Conservation (phyloP, 2,888 invertebrate species). For the Salpingus planirostris region DNA sequence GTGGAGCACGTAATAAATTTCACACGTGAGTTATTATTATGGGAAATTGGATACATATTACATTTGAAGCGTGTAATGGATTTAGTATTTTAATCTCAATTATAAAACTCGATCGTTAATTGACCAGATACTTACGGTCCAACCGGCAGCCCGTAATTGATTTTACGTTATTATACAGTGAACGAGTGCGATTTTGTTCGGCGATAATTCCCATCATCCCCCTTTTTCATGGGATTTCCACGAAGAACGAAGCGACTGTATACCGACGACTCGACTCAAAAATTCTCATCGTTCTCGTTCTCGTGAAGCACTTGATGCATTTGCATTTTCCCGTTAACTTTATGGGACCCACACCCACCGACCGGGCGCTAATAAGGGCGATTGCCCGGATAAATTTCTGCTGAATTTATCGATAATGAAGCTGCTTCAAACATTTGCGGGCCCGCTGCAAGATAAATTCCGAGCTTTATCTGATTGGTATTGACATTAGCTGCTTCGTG, state of each 20-base stretch:
- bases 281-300: no score
- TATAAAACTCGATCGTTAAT: slow-evolving; percentile 16
- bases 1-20: slow-evolving; percentile 10
- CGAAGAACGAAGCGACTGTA: no score
- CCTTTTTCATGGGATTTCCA: not conserved
- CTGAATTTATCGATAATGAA: slow-evolving; percentile 21
- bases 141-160: slow-evolving; percentile 10
- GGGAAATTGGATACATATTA: slow-evolving; percentile 13
- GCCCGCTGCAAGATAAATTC: slow-evolving; percentile 11
- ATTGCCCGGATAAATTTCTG: slow-evolving; percentile 18
- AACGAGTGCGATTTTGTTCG: slow-evolving; percentile 3
- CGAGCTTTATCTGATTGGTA: slow-evolving; percentile 9
- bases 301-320: no score
- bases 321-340: no score
- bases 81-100: slow-evolving; percentile 18
- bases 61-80: slow-evolving; percentile 13
- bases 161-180: slow-evolving; percentile 1
- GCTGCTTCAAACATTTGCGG: slow-evolving; percentile 15
- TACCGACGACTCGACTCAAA: no score
- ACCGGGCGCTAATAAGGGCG: slow-evolving; percentile 2
- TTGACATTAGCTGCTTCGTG: no score
- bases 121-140: slow-evolving; percentile 15
- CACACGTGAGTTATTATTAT: slow-evolving; percentile 12
- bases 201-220: slow-evolving; percentile 1
- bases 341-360: no score